Evolutionary conservation across 2,797 vertebrate genomes (phyloP).

Genomic region (Aotus griseimembra): DNA sequence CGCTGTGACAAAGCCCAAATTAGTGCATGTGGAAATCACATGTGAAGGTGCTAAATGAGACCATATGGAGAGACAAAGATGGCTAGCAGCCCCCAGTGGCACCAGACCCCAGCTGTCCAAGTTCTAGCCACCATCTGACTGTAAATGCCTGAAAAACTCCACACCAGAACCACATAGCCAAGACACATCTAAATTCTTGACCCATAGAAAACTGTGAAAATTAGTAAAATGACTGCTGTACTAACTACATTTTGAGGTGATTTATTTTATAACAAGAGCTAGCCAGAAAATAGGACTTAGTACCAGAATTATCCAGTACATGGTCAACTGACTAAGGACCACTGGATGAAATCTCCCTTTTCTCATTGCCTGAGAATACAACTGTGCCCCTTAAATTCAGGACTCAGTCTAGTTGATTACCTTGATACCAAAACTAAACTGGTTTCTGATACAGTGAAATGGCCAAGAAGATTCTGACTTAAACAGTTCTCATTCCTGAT

Average conservation of each 20-base stretch:
- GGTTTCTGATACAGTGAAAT: neutral
- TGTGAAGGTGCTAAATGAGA: neutral
- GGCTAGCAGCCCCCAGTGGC: neutral
- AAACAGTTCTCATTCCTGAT: neutral
- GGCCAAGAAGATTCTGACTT: neutral
- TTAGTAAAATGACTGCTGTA: neutral
- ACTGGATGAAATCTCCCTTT: too few relatives aligned
- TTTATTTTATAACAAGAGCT: neutral
- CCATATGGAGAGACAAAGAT: neutral
- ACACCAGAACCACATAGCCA: neutral
- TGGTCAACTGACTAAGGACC: neutral
- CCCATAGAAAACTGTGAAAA: neutral
- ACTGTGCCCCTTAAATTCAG: neutral
- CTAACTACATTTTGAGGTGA: neutral
- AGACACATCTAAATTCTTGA: neutral
- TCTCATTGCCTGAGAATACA: fast-evolving
- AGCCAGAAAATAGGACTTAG: neutral
- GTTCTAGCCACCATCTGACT: neutral
- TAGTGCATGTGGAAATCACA: fast-evolving
- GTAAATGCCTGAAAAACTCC: neutral
- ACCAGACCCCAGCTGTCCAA: neutral
- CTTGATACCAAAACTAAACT: neutral
- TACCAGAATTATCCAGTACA: neutral
- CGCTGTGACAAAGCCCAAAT: neutral
- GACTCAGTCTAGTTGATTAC: neutral